phyloP scores from a whole-genome alignment of 2,113 vertebrate species.

The Podarcis muralis region DNA sequence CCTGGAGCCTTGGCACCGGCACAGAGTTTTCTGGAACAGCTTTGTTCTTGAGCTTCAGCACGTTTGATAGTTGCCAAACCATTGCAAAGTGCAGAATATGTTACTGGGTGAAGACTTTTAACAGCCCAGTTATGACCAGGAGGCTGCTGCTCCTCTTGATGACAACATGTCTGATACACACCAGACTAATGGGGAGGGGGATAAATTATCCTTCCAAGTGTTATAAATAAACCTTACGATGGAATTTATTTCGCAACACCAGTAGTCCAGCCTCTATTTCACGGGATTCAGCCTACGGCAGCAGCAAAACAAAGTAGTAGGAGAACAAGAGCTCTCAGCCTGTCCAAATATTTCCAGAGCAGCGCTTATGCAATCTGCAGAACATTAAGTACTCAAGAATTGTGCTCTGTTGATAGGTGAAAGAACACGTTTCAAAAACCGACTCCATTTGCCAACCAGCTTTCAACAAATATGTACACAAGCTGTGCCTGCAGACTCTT shows the following conservation, averaged over 20 bases:
- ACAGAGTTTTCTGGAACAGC: background rate
- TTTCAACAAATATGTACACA: constrained; percentile 78
- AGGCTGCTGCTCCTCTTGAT: constrained; percentile 24
- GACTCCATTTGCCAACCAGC: constrained; percentile 70
- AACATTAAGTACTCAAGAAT: constrained; percentile 74
- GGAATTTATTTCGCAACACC: constrained; percentile 50
- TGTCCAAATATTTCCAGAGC: constrained; percentile 73
- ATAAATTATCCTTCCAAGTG: background rate
- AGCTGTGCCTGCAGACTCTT: constrained; percentile 60
- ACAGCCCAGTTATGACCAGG: background rate
- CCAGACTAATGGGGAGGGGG: constrained; percentile 9
- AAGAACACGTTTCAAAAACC: constrained; percentile 73
- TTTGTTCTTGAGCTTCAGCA: background rate
- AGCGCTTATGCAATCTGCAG: constrained; percentile 72
- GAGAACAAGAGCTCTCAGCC: constrained; percentile 73
- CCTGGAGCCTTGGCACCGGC: background rate
- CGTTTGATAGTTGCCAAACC: background rate
- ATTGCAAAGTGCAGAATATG: background rate
- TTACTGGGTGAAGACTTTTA: constrained; percentile 16
- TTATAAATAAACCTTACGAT: constrained; percentile 52
- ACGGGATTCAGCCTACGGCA: constrained; percentile 40
- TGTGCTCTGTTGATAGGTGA: constrained; percentile 72
- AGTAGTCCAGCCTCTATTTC: constrained; percentile 49
- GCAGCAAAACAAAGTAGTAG: constrained; percentile 28
- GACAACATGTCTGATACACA: background rate